Percentiles rank a stretch among this genome's conserved stretches.
phyloP scores from a whole-genome alignment of 2,888 invertebrate genomes.

The Hirtodrosophila cameraria region DNA sequence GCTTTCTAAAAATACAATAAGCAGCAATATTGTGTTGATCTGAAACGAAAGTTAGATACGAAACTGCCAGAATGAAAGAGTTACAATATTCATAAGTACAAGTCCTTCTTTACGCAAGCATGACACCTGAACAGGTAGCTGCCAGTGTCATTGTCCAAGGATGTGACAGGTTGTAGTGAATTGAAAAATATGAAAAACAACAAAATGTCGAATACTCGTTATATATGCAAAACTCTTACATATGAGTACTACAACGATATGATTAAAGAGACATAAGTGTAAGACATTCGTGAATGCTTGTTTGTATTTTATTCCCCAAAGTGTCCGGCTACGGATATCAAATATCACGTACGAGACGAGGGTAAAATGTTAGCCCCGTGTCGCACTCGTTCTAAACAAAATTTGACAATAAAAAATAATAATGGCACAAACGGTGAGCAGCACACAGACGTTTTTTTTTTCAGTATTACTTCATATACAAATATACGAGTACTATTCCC shows the following conservation, averaged over 20 bases:
- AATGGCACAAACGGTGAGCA: constrained; percentile 35
- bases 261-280: constrained; percentile 59
- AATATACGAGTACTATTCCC: no score
- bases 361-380: constrained; percentile 53
- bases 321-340: constrained; percentile 67
- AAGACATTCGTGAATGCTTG: constrained; percentile 10
- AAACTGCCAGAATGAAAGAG: constrained; percentile 31
- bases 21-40: background rate
- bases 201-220: constrained; percentile 29
- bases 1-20: no score
- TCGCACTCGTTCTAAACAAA: constrained; percentile 53
- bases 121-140: constrained; percentile 35
- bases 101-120: background rate
- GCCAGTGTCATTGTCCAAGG: constrained; percentile 16
- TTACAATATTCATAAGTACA: constrained; percentile 8
- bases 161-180: constrained; percentile 29
- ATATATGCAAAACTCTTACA: constrained; percentile 51
- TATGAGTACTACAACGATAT: constrained; percentile 18
- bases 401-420: constrained; percentile 74
- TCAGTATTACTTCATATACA: constrained; percentile 23
- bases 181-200: constrained; percentile 31
- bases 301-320: constrained; percentile 64
- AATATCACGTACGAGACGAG: constrained; percentile 77
- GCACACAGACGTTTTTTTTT: background rate
- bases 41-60: background rate